These are phyloP conservation scores for Philonicus albiceps DNA, from an alignment of 2,888 invertebrate species.

Conservation along the genomic window DNA sequence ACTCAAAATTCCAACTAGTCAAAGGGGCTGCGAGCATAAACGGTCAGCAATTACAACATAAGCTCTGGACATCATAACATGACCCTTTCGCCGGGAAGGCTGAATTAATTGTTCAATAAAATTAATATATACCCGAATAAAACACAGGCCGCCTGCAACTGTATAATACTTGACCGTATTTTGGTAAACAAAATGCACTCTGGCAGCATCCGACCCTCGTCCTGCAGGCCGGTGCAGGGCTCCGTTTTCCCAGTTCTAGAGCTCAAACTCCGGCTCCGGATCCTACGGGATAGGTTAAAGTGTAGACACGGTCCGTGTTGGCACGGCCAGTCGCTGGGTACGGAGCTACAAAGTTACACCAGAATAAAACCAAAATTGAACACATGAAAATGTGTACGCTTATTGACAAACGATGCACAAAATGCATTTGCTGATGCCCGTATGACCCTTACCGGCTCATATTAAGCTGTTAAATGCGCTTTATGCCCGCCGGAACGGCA, in stretches of 20 bases:
- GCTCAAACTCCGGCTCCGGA: not conserved
- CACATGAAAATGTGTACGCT: constrained; percentile 37
- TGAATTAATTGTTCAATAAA: constrained; percentile 46
- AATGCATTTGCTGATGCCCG: constrained; percentile 26
- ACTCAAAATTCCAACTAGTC: constrained; percentile 17
- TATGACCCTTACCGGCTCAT: constrained; percentile 10
- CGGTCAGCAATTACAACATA: constrained; percentile 36
- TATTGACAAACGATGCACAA: constrained; percentile 41
- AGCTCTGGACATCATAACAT: constrained; percentile 34
- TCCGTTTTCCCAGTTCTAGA: not conserved
- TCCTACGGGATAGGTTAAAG: constrained; percentile 16
- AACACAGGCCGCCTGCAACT: constrained; percentile 50
- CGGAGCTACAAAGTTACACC: constrained; percentile 30
- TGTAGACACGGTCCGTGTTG: constrained; percentile 24
- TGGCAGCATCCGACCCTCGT: not conserved
- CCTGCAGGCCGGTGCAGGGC: not conserved
- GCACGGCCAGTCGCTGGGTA: constrained; percentile 1
- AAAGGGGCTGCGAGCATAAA: constrained; percentile 14
- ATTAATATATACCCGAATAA: constrained; percentile 58
- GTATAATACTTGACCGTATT: constrained; percentile 41
- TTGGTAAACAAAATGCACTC: constrained; percentile 41
- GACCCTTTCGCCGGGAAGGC: constrained; percentile 30
- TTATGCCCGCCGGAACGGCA: constrained; percentile 27
- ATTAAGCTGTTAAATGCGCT: constrained; percentile 38
- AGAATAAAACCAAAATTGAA: constrained; percentile 39